These are phyloP conservation scores for Lacerta agilis DNA, from an alignment of 2,797 vertebrate genomes.

Conservation along the genomic window DNA sequence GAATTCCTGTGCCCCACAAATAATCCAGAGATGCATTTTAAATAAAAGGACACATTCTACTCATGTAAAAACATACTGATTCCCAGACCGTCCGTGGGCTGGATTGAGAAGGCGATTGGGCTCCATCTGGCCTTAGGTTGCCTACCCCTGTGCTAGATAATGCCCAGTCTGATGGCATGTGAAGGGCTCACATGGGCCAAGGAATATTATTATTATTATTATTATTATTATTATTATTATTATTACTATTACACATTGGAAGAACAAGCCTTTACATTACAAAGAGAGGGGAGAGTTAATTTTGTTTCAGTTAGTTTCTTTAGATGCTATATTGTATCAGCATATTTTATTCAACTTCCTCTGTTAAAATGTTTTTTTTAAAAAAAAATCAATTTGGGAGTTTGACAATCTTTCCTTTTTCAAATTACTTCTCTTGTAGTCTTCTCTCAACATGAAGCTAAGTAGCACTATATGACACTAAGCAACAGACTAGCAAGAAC, in stretches of 20 bases:
- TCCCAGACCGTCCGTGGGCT: too few species aligned
- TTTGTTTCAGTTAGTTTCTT: too few species aligned
- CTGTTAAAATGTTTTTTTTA: background rate
- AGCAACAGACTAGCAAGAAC: constrained; percentile 33
- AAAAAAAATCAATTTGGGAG: constrained; percentile 30
- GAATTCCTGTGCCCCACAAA: too few species aligned
- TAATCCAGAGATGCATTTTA: too few species aligned
- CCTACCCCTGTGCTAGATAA: background rate
- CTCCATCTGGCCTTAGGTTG: too few species aligned
- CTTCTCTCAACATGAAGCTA: background rate
- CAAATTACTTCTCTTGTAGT: constrained; percentile 41
- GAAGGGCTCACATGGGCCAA: background rate
- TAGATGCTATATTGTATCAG: background rate
- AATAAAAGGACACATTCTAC: too few species aligned
- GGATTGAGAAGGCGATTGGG: too few species aligned
- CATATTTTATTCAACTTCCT: background rate
- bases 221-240: too few species aligned
- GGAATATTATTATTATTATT: background rate
- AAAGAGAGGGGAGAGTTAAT: too few species aligned
- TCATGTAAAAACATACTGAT: too few species aligned
- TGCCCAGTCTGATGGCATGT: background rate
- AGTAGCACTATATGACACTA: constrained; percentile 33
- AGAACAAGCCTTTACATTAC: too few species aligned
- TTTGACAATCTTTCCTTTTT: constrained; percentile 36
- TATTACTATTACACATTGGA: too few species aligned